Conservation (phyloP, 2,888 invertebrate species). For the Ditula angustiorana region DNA sequence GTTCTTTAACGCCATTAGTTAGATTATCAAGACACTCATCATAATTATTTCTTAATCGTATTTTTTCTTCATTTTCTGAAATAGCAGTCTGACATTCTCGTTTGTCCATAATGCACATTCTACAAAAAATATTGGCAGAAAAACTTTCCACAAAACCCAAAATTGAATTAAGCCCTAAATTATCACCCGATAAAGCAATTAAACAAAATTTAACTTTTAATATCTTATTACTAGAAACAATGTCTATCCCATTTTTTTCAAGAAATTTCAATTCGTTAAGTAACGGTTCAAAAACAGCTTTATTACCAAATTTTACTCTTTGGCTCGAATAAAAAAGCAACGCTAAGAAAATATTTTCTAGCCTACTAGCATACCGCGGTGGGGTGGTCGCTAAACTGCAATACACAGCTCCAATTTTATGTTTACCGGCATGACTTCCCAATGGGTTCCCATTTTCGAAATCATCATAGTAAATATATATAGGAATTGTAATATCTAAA, state of each 20-base stretch:
- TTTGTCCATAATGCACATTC: slow-evolving; percentile 1
- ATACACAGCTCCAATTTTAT: slow-evolving; percentile 8
- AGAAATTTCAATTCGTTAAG: not conserved
- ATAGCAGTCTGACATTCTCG: not conserved
- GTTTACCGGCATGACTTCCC: slow-evolving; percentile 4
- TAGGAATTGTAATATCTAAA: not conserved
- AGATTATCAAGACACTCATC: not conserved
- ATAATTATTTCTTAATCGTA: not conserved
- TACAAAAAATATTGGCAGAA: not conserved
- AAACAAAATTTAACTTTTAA: slow-evolving; percentile 2
- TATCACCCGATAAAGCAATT: not conserved
- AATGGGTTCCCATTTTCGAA: slow-evolving; percentile 18
- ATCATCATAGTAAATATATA: not conserved
- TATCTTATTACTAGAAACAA: not conserved
- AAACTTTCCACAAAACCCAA: slow-evolving; percentile 10
- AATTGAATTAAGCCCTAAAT: slow-evolving; percentile 6
- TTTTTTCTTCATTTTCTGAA: slow-evolving; percentile 4
- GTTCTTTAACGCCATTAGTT: not conserved
- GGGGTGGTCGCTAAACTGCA: not conserved
- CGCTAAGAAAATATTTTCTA: slow-evolving; percentile 15
- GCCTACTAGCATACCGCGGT: not conserved
- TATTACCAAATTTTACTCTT: not conserved
- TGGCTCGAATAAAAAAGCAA: not conserved
- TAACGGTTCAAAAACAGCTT: slow-evolving; percentile 6
- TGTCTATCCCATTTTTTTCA: not conserved